These are phyloP conservation scores for Trissolcus brochymenae DNA, from an alignment of 2,888 invertebrate genomes.

Conservation along the genomic window DNA sequence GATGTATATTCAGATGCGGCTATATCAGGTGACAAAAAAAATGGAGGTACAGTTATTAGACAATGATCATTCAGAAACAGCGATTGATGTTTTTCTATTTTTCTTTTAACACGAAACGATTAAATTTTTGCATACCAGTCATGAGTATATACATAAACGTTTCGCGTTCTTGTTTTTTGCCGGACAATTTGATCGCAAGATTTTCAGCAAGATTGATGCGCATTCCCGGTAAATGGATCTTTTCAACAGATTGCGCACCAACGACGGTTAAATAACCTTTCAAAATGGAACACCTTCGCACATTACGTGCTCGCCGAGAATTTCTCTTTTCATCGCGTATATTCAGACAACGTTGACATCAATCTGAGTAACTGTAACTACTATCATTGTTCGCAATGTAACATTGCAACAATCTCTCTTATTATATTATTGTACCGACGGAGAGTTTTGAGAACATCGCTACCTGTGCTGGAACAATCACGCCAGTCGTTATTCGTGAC, in stretches of 20 bases:
- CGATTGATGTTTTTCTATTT: constrained; percentile 3
- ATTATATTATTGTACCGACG: constrained; percentile 26
- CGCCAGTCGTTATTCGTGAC: constrained; percentile 51
- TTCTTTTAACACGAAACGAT: constrained; percentile 23
- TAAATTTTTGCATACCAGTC: constrained; percentile 12
- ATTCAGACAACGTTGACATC: constrained; percentile 20
- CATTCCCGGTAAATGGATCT: constrained; percentile 10
- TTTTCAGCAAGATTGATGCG: constrained; percentile 16
- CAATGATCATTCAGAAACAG: constrained; percentile 12
- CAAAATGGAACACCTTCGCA: constrained; percentile 38
- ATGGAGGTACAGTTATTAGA: constrained; percentile 22
- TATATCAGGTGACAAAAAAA: not conserved
- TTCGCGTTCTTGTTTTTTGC: not conserved
- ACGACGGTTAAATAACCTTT: constrained; percentile 29
- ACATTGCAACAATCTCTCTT: constrained; percentile 26
- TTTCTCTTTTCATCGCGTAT: constrained; percentile 46
- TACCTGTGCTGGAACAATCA: constrained; percentile 45
- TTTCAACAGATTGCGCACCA: constrained; percentile 10
- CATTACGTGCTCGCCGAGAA: constrained; percentile 25
- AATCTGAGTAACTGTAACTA: constrained; percentile 41
- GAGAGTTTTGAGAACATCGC: constrained; percentile 40
- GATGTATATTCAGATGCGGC: too few relatives aligned
- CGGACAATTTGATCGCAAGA: constrained; percentile 18
- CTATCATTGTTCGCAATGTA: constrained; percentile 41
- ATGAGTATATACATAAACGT: constrained; percentile 13